Base-by-base conservation (phyloP, 2,797 vertebrate genomes). In the Sternarchorhynchus goeldii region DNA sequence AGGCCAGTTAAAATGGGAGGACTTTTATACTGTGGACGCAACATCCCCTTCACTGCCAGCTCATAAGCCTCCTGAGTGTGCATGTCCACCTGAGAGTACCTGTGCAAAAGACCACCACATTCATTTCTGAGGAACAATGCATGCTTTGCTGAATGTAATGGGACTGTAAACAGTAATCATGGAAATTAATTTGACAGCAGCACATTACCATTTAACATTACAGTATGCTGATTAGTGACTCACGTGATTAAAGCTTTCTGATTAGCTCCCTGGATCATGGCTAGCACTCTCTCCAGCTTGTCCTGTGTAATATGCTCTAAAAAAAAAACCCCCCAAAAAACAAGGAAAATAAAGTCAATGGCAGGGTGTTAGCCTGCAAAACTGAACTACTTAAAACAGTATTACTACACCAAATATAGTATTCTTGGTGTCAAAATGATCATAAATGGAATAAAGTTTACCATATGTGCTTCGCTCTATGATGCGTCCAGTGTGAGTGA, bases 11-110 rank as follows among this genome's bases (percentile, higher is more conserved):
- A 85, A 78, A 98, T 91, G 0, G 97, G 96, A 0, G 90, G 88
- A 0, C 94, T 95, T 86, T 96, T 97, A 72, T 82, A 90, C 75
- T 94, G 93, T 50, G 97, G 97, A 36, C 93, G 94, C 75, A 99
- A 89, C 76, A 92, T 62, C 20, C 97, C 95, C 41, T 84, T 90
- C 31, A 92, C 94, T 0, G 97, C 97, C 92, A 96, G 86, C 79
- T 99, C 95, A 0, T 98, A 99, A 0, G 96, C 96, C 84, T 97
- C 95, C 87, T 99, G 96, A 16, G 94, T 95, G 81, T 80, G 84
- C 90, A 98, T 89, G 80, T 99, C 95, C 0, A 98, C 82, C 25
- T 91, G 93, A 70, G 97, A 95, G 87, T 95, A 91, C 88, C 97
- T 99, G 86, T 12, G 64, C 2, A 63, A 6, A 8, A 21, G 32